Percentiles rank a stretch among this genome's conserved stretches.
Evolutionary conservation across 2,797 vertebrate genomes (phyloP).

Genomic region (Acipenser oxyrinchus): DNA sequence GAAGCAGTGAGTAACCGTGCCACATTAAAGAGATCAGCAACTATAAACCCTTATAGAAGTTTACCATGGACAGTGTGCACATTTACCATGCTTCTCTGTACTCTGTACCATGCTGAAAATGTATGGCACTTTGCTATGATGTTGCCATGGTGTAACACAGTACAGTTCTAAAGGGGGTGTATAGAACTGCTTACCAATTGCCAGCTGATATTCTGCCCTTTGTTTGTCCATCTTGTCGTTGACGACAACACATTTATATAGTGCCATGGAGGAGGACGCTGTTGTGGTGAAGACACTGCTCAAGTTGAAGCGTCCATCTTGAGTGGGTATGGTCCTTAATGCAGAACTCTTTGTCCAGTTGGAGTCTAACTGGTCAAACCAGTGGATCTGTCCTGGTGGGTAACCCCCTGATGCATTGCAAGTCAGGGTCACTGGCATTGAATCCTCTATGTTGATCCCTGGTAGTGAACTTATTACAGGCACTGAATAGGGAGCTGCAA

Average conservation of each 20-base stretch:
- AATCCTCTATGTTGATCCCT: constrained; percentile 7
- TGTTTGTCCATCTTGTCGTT: neutral
- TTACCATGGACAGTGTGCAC: too few species aligned
- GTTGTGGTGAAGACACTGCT: constrained; percentile 8
- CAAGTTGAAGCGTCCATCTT: constrained; percentile 9
- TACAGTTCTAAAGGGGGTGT: neutral
- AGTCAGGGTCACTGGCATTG: constrained; percentile 4
- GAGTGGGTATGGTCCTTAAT: neutral
- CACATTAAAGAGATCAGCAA: too few species aligned
- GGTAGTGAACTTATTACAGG: constrained; percentile 3
- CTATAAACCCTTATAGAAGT: too few species aligned
- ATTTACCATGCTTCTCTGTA: too few species aligned
- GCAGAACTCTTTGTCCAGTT: constrained; percentile 13
- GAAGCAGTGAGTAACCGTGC: too few species aligned
- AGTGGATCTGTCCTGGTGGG: constrained; percentile 3
- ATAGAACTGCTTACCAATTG: constrained; percentile 3
- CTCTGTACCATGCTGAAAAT: too few species aligned
- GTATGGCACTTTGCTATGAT: neutral
- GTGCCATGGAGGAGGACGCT: neutral
- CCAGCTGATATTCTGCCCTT: neutral
- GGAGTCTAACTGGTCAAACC: constrained; percentile 15
- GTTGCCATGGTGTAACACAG: neutral
- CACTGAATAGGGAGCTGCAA: constrained; percentile 6
- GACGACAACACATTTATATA: constrained; percentile 5
- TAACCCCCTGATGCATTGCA: constrained; percentile 13